These are phyloP conservation scores for Chunga burmeisteri DNA, from an alignment of 2,113 vertebrate species.

Conservation along the genomic window DNA sequence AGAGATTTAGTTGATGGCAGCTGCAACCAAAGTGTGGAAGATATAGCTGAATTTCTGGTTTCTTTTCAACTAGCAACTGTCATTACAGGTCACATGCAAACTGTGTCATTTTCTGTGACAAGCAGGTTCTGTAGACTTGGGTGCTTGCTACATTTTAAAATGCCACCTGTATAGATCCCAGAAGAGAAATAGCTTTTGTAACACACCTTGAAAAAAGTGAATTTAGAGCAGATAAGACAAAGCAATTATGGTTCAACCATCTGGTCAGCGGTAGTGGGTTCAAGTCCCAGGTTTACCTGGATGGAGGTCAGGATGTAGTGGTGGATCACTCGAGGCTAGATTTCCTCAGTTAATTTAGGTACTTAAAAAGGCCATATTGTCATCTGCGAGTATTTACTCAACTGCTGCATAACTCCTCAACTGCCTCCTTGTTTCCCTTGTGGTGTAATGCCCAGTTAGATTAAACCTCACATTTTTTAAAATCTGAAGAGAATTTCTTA, in stretches of 20 bases:
- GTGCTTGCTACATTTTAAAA: conserved; percentile 48
- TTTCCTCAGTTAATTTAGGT: not conserved
- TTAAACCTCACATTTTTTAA: not conserved
- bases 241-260: not conserved
- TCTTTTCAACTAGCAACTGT: conserved; percentile 58
- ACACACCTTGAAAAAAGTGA: conserved; percentile 34
- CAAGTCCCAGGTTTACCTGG: not conserved
- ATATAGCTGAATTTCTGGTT: conserved; percentile 73
- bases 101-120: conserved; percentile 67
- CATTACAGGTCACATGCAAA: conserved; percentile 66
- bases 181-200: conserved; percentile 21
- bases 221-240: not conserved
- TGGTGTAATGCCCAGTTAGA: not conserved
- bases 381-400: not conserved
- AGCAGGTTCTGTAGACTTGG: conserved; percentile 52
- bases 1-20: conserved; percentile 75
- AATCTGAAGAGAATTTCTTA: not conserved
- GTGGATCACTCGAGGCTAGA: not conserved
- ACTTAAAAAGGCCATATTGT: not conserved
- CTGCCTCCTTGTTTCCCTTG: not conserved
- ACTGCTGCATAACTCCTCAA: not conserved
- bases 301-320: not conserved
- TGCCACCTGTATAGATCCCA: conserved; percentile 58
- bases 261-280: not conserved
- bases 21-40: conserved; percentile 68